Evolutionary conservation across 2,797 vertebrate genomes (phyloP).

Genomic region (Chloroceryle inda): DNA sequence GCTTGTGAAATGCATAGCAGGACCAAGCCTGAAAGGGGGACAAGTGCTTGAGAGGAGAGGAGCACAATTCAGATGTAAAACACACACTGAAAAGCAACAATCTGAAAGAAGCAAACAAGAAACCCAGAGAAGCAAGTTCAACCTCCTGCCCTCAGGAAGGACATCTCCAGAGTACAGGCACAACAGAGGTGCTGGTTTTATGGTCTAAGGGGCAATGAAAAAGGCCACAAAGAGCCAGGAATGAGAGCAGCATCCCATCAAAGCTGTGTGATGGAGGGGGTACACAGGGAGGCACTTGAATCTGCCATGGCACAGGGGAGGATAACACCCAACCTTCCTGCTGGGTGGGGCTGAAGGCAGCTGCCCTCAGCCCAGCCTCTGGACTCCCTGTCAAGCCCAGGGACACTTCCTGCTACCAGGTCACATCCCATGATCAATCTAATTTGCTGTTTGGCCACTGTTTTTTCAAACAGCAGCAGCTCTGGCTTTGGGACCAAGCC

Average conservation of each 20-base stretch:
- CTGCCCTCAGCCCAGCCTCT: neutral
- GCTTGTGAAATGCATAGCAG: neutral
- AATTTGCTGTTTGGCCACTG: neutral
- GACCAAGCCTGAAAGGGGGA: neutral
- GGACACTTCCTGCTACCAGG: neutral
- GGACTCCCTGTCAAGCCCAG: neutral
- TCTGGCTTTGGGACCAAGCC: neutral
- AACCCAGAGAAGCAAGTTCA: neutral
- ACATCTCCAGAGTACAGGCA: neutral
- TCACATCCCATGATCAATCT: neutral
- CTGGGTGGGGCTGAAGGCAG: too few relatives aligned
- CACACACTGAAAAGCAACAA: neutral
- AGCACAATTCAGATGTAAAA: neutral
- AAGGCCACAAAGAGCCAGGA: neutral
- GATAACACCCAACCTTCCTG: fast-evolving
- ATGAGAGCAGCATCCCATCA: neutral
- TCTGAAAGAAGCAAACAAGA: neutral
- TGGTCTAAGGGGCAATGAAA: fast-evolving
- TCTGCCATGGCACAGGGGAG: fast-evolving
- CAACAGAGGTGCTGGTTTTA: neutral
- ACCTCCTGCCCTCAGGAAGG: neutral
- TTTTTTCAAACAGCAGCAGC: neutral
- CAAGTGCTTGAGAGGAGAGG: neutral
- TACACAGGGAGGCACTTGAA: neutral
- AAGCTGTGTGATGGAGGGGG: neutral